Evolutionary conservation across 2,797 vertebrate genomes (phyloP), one percentile per base, ranked within the genome.

Genomic region (Pampus argenteus): DNA sequence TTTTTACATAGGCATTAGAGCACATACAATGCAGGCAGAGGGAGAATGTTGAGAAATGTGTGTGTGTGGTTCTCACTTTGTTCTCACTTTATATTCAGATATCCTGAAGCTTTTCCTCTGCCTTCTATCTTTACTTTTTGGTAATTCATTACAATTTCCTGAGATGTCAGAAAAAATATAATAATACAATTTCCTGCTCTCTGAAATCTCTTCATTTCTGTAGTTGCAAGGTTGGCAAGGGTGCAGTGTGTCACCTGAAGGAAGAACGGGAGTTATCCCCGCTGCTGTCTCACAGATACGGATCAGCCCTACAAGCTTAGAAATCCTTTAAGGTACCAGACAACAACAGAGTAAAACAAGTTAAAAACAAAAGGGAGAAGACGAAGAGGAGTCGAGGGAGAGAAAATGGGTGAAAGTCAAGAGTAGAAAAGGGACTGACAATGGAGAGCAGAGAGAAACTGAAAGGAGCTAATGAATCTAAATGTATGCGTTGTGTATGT

Each of bases 1-100:
- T 48, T 82, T 84, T 82, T 70, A 79, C 73, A 58, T 50, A 29
- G 52, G 61, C 73, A 74, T 76, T 65, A 79, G 68, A 86, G 66
- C 36, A 3, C 56, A 85, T 74, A 76, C 48, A 7, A 45, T 2
- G 62, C 48, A 69, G 71, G 70, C 75, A 66, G 20, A 47, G 42
- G 52, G 42, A n/a, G 59, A 68, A 71, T 69, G 59, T 60, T 70
- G 42, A 59, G 59, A 55, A 83, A 73, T 38, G 22, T 60, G 31
- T 50, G 29, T 61, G 26, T 15, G 10, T 68, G 23, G 64, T 22
- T 36, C 34, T 36, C 11, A 36, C 34, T 36, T 36, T 36, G 34
- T 36, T 65, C 23, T 31, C 15, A 14, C 14, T 49, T n/a, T n/a
- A n/a, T n/a, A n/a, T n/a, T n/a, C n/a, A n/a, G n/a, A n/a, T n/a